phyloP scores from a whole-genome alignment of 1,140 invertebrate genomes.

The Pteromalus puparum region DNA sequence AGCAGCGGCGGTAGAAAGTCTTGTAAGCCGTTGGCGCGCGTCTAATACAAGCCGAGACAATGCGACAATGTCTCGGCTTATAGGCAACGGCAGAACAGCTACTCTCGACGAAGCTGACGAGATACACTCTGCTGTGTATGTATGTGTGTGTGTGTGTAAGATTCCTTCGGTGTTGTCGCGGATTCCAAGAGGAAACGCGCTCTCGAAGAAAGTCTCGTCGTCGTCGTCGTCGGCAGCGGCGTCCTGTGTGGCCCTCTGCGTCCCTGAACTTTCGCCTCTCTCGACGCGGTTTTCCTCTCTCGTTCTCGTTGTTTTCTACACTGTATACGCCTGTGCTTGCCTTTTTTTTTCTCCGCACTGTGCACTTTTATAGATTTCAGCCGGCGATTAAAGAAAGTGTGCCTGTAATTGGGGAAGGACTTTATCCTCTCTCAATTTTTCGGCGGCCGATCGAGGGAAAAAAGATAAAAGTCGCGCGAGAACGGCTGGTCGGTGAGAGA shows the following conservation, averaged over 20 bases:
- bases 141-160: no score
- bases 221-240: background rate
- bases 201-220: conserved; percentile 22
- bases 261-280: conserved; percentile 42
- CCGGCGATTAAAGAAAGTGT: conserved; percentile 1
- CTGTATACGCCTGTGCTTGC: background rate
- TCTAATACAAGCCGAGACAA: conserved; percentile 13
- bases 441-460: background rate
- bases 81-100: background rate
- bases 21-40: background rate
- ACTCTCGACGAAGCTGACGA: background rate
- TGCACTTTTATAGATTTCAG: background rate
- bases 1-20: background rate
- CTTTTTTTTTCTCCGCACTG: no score
- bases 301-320: background rate
- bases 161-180: background rate
- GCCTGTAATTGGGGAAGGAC: background rate
- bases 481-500: background rate
- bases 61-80: conserved; percentile 1
- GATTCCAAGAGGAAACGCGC: conserved; percentile 1
- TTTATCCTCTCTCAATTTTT: background rate
- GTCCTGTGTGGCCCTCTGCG: conserved; percentile 2
- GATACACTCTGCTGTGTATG: no score
- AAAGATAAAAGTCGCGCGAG: background rate
- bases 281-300: background rate